phyloP scores from a whole-genome alignment of 2,113 vertebrate genomes.

The Petromus typicus region DNA sequence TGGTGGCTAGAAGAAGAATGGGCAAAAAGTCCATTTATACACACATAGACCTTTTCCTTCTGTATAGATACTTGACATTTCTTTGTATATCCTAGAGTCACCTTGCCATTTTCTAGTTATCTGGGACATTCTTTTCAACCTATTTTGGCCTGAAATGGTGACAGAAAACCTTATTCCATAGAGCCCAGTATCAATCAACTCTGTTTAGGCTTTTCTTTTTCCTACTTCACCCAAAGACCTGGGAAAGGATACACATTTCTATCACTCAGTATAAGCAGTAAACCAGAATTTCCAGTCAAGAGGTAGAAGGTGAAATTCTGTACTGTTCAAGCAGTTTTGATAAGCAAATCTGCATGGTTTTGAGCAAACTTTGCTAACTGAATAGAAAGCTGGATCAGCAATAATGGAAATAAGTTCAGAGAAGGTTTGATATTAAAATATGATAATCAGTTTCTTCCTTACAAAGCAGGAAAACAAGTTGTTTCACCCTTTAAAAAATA shows the following conservation, averaged over 20 bases:
- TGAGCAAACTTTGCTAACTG: background rate
- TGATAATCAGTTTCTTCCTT: background rate
- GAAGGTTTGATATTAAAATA: conserved; percentile 18
- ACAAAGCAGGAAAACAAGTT: conserved; percentile 2
- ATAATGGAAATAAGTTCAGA: background rate
- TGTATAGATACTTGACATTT: background rate
- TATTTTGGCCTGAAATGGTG: background rate
- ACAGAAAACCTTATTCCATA: conserved; percentile 6
- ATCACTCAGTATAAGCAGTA: background rate
- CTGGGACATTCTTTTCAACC: background rate
- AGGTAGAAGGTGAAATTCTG: background rate
- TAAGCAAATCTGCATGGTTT: background rate
- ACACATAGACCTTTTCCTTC: background rate
- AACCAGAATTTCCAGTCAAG: background rate
- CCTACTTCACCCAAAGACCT: background rate
- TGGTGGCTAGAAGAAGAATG: background rate
- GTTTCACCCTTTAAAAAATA: background rate
- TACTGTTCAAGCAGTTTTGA: background rate
- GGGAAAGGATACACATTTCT: background rate
- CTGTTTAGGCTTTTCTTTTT: background rate
- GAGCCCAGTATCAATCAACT: conserved; percentile 4
- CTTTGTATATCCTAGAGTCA: background rate
- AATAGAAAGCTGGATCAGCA: background rate
- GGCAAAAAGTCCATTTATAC: background rate
- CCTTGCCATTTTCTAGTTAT: background rate